Base-by-base conservation (phyloP, 2,113 vertebrate species). In the Atlantisia rogersi region DNA sequence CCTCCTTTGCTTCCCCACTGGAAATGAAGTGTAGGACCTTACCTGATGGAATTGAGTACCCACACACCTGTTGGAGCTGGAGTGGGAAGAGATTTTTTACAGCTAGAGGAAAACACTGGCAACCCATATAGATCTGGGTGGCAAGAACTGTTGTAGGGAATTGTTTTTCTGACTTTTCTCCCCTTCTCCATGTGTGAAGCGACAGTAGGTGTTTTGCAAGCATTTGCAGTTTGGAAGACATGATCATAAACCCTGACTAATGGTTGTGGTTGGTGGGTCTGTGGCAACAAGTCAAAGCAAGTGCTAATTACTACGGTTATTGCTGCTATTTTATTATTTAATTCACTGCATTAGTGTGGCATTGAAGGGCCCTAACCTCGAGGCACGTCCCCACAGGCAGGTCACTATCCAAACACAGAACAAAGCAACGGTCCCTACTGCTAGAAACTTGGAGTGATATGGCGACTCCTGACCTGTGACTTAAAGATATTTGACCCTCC, bases 271-370 rank as follows among this genome's bases (percentile, higher is more conserved):
- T 94, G 95, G 96, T 93, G 95, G 95, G 94, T 95, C 94, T 78
- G 48, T 76, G 94, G 82, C 80, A 96, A 60, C 95, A 92, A 92
- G 94, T 95, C 90, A 96, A 96, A 94, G 86, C 88, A 92, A 94
- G 86, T 28, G 74, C 74, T 95, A 95, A 96, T 96, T 96, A 65
- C 81, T 87, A 39, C 8, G 48, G 83, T 68, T 96, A 91, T 95
- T 90, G 86, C 80, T 95, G 63, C 77, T 96, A 65, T 95, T 92
- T 96, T 92, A 95, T 96, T 94, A 94, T 95, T 96, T 96, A 96
- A 96, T 96, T 94, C 91, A 65, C 62, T 63, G 28, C 65, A 92
- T 79, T 71, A 86, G n/a, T 93, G 88, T 82, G 95, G 90, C 86
- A 94, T 89, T 84, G 81, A 74, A 93, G 60, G 65, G 80, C 92